A percentile compares a stretch with the other conserved stretches of the same genome.
Conservation (phyloP, 2,113 vertebrate genomes). For the Pterocles orientalis region DNA sequence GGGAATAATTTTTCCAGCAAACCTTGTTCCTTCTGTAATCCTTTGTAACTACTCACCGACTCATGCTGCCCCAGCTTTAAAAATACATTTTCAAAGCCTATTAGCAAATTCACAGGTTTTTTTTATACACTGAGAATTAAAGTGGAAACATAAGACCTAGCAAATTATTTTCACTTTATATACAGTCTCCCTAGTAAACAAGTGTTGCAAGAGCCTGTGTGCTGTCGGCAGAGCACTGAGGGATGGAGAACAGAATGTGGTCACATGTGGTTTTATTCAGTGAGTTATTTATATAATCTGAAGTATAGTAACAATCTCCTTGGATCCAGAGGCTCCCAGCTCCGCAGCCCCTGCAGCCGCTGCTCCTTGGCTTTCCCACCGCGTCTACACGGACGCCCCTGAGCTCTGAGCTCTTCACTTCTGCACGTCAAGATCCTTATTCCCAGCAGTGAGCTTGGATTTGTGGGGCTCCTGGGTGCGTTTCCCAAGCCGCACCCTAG, state of each 20-base stretch:
- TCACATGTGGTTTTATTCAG: constrained; percentile 63
- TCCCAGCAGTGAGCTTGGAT: neutral
- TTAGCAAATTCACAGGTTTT: constrained; percentile 80
- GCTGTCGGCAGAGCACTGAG: constrained; percentile 23
- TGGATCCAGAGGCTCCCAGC: constrained; percentile 20
- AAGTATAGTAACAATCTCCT: constrained; percentile 41
- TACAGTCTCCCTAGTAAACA: constrained; percentile 34
- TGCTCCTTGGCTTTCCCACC: constrained; percentile 22
- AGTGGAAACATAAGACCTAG: constrained; percentile 77
- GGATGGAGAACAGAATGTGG: constrained; percentile 34
- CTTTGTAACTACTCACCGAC: constrained; percentile 34
- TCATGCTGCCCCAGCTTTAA: constrained; percentile 54
- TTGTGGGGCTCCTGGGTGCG: fast-evolving
- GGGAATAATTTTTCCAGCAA: constrained; percentile 28
- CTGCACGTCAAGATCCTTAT: fast-evolving
- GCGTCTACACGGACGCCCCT: neutral
- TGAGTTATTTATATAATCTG: constrained; percentile 56
- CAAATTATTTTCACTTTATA: constrained; percentile 39
- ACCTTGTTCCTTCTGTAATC: constrained; percentile 47
- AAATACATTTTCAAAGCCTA: constrained; percentile 75
- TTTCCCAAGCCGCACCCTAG: neutral
- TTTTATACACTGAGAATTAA: constrained; percentile 66
- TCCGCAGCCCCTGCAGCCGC: neutral
- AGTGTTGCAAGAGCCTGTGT: constrained; percentile 19
- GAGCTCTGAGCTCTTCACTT: neutral